Evolutionary conservation across 1,140 invertebrate species (phyloP), one percentile per base, ranked within the genome.

Genomic region (Caenorhabditis elegans): DNA sequence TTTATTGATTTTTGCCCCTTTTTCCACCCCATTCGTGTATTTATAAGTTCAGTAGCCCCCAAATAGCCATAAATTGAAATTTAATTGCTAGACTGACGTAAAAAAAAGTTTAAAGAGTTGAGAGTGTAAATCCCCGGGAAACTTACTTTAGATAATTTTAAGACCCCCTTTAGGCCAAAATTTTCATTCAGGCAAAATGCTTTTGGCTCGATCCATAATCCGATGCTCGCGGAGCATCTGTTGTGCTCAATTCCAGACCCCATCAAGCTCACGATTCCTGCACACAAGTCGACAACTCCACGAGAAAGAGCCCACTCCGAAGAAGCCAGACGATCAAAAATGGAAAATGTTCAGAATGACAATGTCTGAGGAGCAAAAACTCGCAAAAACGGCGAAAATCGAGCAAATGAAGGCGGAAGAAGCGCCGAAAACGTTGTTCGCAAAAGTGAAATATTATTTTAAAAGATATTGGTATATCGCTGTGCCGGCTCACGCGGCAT

Each of bases 401-500:
- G 79, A 83, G 46, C 51, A 80, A 39, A 85, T 89, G 49, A 78
- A 85, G 77, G 28, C 55, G 88, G 89, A 81, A 60, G 60, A 70
- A 79, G 60, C 47, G 78, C 87, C 49, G 48, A 65, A 77, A 81
- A 80, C 43, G 10, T 65, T 88, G 4, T 82, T 89, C 43, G 84
- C 82, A 2, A 88, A 89, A 77, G 43, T 88, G n/a, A 88, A 89
- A 65, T 88, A 86, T 49, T 88, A 88, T 46, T 80, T 88, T 22
- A 88, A 89, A 70, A 84, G 87, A 49, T 85, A 88, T 76, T 89
- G 88, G 88, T 89, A 87, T 53, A 87, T 89, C 15, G 87, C 87
- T 46, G 76, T 88, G 11, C 86, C 86, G 4, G 87, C 87, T 15
- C 86, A 89, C 78, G 43, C 53, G 0, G 80, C 77, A n/a, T 53